phyloP scores from a whole-genome alignment of 2,888 invertebrate genomes.

The Drosophila rellima region DNA sequence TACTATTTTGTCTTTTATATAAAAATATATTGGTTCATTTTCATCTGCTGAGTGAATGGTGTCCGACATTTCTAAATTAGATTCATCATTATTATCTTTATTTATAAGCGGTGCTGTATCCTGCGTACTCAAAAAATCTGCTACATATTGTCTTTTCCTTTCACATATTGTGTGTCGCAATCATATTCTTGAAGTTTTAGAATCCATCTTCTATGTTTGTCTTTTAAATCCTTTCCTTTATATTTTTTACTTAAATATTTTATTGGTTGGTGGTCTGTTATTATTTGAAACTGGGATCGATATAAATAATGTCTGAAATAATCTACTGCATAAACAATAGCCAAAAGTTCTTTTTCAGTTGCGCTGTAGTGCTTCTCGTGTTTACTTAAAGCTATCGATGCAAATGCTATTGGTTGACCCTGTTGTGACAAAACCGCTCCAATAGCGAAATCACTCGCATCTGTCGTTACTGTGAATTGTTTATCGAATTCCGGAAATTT shows the following conservation, averaged over 20 bases:
- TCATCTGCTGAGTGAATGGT: background rate
- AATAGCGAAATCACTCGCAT: background rate
- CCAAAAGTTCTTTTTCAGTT: background rate
- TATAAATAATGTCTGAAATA: background rate
- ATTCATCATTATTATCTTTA: background rate
- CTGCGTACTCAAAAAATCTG: background rate
- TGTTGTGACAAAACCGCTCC: background rate
- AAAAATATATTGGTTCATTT: background rate
- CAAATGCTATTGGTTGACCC: background rate
- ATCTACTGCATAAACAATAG: background rate
- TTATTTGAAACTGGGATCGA: background rate
- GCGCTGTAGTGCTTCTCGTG: background rate
- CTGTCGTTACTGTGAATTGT: background rate
- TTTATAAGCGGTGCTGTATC: constrained; percentile 1
- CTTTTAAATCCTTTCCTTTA: background rate
- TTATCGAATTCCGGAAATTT: background rate
- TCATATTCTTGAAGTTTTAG: no score
- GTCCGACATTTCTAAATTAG: background rate
- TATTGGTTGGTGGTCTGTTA: background rate
- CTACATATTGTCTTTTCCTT: background rate
- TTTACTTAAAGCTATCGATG: background rate
- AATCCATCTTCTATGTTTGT: background rate
- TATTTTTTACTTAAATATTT: constrained; percentile 1
- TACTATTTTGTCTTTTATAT: background rate
- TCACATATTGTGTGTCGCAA: no score